phyloP scores from a whole-genome alignment of 2,888 invertebrate species.

The Athalia circularis region DNA sequence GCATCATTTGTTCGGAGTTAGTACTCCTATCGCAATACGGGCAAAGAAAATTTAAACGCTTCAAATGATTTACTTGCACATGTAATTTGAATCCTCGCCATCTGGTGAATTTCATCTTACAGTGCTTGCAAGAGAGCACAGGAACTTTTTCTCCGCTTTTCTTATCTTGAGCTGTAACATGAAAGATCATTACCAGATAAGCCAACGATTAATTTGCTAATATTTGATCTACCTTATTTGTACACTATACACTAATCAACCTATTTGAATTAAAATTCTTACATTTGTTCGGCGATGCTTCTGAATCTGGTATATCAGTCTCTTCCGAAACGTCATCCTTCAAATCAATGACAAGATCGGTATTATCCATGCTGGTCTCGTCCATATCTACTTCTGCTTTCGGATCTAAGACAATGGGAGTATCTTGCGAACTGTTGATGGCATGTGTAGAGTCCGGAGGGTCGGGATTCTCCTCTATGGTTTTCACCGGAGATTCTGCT shows the following conservation, averaged over 20 bases:
- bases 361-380: slow-evolving; percentile 58
- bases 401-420: slow-evolving; percentile 14
- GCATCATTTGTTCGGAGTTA: slow-evolving; percentile 62
- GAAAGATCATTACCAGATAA: not conserved
- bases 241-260: not conserved
- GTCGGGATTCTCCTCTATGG: slow-evolving; percentile 37
- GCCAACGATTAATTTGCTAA: slow-evolving; percentile 6
- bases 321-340: slow-evolving; percentile 58
- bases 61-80: slow-evolving; percentile 66
- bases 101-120: slow-evolving; percentile 60
- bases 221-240: slow-evolving; percentile 3
- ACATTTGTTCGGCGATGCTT: slow-evolving; percentile 52
- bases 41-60: slow-evolving; percentile 64
- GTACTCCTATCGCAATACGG: slow-evolving; percentile 68
- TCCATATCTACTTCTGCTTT: slow-evolving; percentile 42
- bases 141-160: not conserved
- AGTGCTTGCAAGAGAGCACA: slow-evolving; percentile 64
- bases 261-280: slow-evolving; percentile 33
- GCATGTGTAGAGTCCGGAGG: slow-evolving; percentile 50
- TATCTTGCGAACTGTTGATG: slow-evolving; percentile 47
- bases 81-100: slow-evolving; percentile 69
- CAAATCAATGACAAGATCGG: slow-evolving; percentile 58
- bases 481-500: slow-evolving; percentile 20
- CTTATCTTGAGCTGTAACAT: slow-evolving; percentile 39
- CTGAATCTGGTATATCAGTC: slow-evolving; percentile 41